Evolutionary conservation across 2,113 vertebrate species (phyloP).

Genomic region (Copsychus sechellarum): DNA sequence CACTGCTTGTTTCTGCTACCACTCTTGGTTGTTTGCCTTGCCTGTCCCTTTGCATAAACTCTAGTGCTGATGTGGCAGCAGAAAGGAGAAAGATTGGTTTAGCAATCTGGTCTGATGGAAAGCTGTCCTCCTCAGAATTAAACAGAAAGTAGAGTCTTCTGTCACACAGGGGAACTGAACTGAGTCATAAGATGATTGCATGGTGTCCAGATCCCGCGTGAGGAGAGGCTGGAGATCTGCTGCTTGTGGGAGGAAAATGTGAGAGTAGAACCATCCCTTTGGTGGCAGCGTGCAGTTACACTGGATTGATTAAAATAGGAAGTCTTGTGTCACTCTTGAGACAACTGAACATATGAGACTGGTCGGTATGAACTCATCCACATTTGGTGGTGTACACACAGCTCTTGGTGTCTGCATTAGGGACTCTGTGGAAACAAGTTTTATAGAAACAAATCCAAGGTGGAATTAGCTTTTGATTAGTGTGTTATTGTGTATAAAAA

Average conservation of each 20-base stretch:
- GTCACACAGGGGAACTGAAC: neutral
- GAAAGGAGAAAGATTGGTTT: neutral
- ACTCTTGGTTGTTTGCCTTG: neutral
- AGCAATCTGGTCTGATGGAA: neutral
- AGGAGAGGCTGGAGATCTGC: neutral
- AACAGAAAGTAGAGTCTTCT: neutral
- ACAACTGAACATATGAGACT: neutral
- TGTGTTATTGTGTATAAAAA: neutral
- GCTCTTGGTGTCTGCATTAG: neutral
- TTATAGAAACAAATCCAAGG: neutral
- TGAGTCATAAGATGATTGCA: neutral
- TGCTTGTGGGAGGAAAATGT: neutral
- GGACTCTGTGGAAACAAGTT: neutral
- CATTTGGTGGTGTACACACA: neutral
- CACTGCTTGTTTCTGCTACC: neutral
- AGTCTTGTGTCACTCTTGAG: neutral
- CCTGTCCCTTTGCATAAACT: neutral
- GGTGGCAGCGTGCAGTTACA: neutral
- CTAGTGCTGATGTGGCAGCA: neutral
- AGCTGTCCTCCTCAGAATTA: neutral
- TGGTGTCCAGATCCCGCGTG: accelerated
- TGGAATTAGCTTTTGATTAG: neutral
- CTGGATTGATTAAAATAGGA: neutral
- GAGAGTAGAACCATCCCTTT: neutral
- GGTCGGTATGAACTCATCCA: neutral